phyloP scores from a whole-genome alignment of 2,797 vertebrate genomes.

The Falco cherrug region DNA sequence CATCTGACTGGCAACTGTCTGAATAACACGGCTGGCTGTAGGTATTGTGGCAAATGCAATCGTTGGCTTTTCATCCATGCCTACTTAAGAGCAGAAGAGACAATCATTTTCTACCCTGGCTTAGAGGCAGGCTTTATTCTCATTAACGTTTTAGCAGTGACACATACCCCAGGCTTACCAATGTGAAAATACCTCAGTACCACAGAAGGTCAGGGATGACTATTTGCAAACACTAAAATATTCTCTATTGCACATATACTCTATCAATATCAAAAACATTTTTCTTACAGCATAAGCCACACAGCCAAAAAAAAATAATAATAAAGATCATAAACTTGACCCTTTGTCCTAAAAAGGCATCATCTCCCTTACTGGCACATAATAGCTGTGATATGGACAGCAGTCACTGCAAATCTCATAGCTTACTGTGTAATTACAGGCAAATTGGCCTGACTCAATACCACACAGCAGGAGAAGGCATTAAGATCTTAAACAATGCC shows the following conservation, averaged over 20 bases:
- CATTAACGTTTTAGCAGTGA: neutral
- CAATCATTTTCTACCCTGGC: neutral
- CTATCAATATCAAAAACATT: neutral
- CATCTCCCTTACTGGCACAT: neutral
- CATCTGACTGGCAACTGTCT: constrained; percentile 87
- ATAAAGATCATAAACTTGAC: neutral
- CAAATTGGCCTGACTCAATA: constrained; percentile 10
- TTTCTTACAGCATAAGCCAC: neutral
- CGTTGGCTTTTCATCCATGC: constrained; percentile 80
- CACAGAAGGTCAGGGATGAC: neutral
- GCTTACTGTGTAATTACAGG: constrained; percentile 23
- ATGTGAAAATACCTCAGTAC: neutral
- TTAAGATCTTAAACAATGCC: constrained; percentile 22
- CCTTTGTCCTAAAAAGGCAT: neutral
- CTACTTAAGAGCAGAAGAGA: neutral
- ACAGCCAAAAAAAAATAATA: neutral
- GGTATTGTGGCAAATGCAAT: constrained; percentile 81
- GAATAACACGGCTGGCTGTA: constrained; percentile 89
- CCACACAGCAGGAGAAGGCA: constrained; percentile 15
- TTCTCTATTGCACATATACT: neutral
- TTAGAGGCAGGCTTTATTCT: neutral
- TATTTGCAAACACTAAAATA: neutral
- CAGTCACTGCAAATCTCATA: neutral
- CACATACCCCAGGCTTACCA: neutral
- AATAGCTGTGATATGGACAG: neutral